Evolutionary conservation across 2,888 invertebrate genomes (phyloP).

Genomic region (Melangyna quadrimaculata): DNA sequence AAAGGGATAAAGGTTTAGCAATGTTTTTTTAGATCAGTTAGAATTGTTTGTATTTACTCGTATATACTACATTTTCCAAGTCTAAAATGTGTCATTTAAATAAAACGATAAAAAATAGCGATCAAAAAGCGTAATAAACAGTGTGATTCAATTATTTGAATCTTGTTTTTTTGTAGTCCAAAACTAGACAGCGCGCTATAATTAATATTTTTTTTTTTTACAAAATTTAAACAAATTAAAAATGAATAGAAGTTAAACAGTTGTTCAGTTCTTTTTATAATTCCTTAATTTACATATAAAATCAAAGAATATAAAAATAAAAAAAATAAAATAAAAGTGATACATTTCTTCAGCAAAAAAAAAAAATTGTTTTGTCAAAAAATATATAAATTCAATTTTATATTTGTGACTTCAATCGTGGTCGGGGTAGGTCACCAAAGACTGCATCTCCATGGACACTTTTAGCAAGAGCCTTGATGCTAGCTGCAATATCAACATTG

Average conservation of each 20-base stretch:
- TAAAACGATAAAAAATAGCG: not conserved
- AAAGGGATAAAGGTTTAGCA: not conserved
- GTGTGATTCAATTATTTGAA: not conserved
- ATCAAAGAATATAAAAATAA: slow-evolving; percentile 31
- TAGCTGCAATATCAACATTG: slow-evolving; percentile 92
- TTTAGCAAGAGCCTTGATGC: slow-evolving; percentile 94
- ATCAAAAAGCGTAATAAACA: not conserved
- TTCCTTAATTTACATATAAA: slow-evolving; percentile 2
- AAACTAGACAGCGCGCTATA: not conserved
- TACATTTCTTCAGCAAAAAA: not conserved
- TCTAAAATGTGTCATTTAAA: too few relatives aligned
- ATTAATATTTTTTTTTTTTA: not conserved
- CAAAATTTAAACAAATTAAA: slow-evolving; percentile 6
- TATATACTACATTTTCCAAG: too few relatives aligned
- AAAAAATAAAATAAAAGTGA: slow-evolving; percentile 13
- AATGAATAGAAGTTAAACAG: slow-evolving; percentile 16
- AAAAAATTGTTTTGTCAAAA: not conserved
- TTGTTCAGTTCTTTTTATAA: slow-evolving; percentile 15
- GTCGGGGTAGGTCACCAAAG: slow-evolving; percentile 93
- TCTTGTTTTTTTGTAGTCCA: not conserved
- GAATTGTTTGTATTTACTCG: too few relatives aligned
- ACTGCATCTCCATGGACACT: slow-evolving; percentile 94
- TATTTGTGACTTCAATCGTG: slow-evolving; percentile 92
- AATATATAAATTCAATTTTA: slow-evolving; percentile 78
- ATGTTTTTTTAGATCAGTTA: too few relatives aligned